These are phyloP conservation scores for Aurelia sp. DNA, from an alignment of 30 jellyfish, hydroid and myxozoan genomes.

Conservation along the genomic window DNA sequence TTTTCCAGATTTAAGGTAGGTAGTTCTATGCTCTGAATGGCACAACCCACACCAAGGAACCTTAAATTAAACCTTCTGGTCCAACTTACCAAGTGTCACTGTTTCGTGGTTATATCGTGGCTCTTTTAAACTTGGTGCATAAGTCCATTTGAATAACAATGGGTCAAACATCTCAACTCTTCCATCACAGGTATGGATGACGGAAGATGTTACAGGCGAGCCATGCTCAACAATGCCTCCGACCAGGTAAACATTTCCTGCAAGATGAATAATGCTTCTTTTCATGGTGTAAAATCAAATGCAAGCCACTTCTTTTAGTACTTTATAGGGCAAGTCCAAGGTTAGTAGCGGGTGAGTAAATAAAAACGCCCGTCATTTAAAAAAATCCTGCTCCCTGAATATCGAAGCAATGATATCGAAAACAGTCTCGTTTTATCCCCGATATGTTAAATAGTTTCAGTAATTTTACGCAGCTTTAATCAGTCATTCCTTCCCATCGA, in stretches of 20 bases:
- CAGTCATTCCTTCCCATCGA: no score
- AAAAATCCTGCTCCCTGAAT: no score
- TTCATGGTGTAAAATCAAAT: no score
- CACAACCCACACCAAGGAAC: neutral
- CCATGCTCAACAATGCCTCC: conserved; percentile 53
- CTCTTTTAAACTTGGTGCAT: conserved; percentile 57
- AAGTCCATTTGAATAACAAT: conserved; percentile 31
- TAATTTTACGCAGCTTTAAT: no score
- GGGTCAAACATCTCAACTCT: conserved; percentile 55
- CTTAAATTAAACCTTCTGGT: neutral
- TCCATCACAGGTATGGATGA: conserved; percentile 43
- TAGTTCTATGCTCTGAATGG: neutral
- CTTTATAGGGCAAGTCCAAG: no score
- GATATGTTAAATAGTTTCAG: no score
- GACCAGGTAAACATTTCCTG: conserved; percentile 43
- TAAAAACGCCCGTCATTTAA: no score
- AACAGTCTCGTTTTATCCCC: no score
- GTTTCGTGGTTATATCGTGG: conserved; percentile 70
- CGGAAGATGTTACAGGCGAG: neutral
- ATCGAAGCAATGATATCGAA: no score
- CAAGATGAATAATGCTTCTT: no score
- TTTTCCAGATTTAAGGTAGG: neutral
- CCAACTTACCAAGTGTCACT: conserved; percentile 45
- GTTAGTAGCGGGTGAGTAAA: no score
- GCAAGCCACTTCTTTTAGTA: no score